Conservation (phyloP, 2,113 vertebrate species). For the Pseudorasbora parva region DNA sequence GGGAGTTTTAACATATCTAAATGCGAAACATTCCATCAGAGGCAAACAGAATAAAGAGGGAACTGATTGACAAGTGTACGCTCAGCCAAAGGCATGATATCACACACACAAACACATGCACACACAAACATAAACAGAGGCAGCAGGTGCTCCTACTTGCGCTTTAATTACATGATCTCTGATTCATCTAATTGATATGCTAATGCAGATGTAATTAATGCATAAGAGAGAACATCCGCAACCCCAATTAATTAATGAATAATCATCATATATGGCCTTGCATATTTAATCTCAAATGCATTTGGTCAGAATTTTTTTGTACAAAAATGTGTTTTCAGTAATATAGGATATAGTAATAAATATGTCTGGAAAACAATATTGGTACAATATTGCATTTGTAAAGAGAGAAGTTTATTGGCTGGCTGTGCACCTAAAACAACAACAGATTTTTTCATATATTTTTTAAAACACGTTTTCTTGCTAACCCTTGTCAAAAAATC, state of each 20-base stretch:
- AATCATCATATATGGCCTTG: constrained; percentile 78
- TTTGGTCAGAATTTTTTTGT: constrained; percentile 55
- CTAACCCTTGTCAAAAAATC: too few species aligned
- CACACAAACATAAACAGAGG: constrained; percentile 62
- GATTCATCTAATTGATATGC: constrained; percentile 84
- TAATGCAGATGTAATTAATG: constrained; percentile 84
- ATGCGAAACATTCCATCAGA: constrained; percentile 43
- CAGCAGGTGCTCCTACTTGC: constrained; percentile 83
- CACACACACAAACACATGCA: constrained; percentile 50
- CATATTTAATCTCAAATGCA: constrained; percentile 74
- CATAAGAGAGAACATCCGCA: constrained; percentile 80
- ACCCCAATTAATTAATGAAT: constrained; percentile 77
- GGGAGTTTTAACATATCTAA: not conserved
- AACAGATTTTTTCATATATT: not conserved
- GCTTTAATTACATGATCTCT: constrained; percentile 85
- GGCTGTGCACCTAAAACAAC: not conserved
- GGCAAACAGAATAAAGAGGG: constrained; percentile 66
- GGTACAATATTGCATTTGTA: not conserved
- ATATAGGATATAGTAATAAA: not conserved
- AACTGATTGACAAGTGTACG: constrained; percentile 71
- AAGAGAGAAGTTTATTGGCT: not conserved
- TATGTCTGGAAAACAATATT: not conserved
- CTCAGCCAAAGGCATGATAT: constrained; percentile 50
- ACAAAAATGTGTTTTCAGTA: constrained; percentile 7
- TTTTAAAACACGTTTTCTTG: not conserved